Percentiles rank a stretch among this genome's conserved stretches.
These are phyloP conservation scores for Drosophila nikananu DNA, from an alignment of 1,140 invertebrate genomes.

Conservation along the genomic window DNA sequence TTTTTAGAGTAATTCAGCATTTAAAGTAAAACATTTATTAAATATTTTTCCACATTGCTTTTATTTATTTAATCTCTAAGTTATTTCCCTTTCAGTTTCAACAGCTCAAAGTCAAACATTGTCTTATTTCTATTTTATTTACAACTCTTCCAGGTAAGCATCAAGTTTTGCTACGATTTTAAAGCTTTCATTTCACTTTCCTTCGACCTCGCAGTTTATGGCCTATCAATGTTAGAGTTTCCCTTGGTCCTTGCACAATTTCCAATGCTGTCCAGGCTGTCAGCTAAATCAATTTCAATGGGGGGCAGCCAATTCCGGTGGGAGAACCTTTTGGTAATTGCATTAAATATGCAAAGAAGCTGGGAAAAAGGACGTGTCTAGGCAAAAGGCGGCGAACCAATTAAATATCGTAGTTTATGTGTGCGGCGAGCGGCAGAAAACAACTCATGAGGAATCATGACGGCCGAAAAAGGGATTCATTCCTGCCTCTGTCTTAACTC, in stretches of 20 bases:
- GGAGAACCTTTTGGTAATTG: slow-evolving; percentile 81
- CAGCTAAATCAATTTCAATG: slow-evolving; percentile 70
- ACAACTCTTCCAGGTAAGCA: not conserved
- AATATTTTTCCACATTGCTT: not conserved
- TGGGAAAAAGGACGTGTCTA: slow-evolving; percentile 61
- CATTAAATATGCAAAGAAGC: slow-evolving; percentile 81
- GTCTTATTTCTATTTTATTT: not conserved
- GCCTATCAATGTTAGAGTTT: slow-evolving; percentile 41
- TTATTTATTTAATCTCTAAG: not conserved
- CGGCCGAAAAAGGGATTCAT: slow-evolving; percentile 59
- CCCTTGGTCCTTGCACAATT: slow-evolving; percentile 25
- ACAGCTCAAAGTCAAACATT: not conserved
- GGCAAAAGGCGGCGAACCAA: slow-evolving; percentile 65
- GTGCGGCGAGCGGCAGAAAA: slow-evolving; percentile 46
- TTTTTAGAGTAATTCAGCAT: not conserved
- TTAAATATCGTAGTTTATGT: slow-evolving; percentile 78
- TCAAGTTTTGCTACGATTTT: not conserved
- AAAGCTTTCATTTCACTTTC: slow-evolving; percentile 6
- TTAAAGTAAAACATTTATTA: not conserved
- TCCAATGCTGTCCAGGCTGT: slow-evolving; percentile 34
- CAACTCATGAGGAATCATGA: slow-evolving; percentile 61
- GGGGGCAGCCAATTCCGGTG: slow-evolving; percentile 43
- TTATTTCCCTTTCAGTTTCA: not conserved
- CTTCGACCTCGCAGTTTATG: slow-evolving; percentile 17
- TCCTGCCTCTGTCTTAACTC: slow-evolving; percentile 61